These are phyloP conservation scores for Taenaris catops DNA, from an alignment of 2,888 invertebrate species.

Conservation along the genomic window DNA sequence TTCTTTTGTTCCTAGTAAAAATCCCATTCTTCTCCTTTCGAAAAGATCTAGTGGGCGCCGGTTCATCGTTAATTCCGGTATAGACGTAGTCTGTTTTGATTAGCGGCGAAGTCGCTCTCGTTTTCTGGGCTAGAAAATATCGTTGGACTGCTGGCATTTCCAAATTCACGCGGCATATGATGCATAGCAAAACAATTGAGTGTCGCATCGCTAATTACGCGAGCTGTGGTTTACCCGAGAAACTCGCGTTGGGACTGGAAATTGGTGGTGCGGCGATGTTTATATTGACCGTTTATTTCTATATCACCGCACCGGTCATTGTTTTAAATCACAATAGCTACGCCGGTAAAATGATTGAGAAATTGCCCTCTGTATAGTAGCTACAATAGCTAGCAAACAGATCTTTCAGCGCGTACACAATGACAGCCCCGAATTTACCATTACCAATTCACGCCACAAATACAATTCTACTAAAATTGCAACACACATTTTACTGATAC, in stretches of 20 bases:
- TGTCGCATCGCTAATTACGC: conserved; percentile 39
- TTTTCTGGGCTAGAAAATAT: conserved; percentile 36
- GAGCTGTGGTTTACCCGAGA: conserved; percentile 35
- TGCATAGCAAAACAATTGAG: conserved; percentile 36
- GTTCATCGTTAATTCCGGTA: conserved; percentile 33
- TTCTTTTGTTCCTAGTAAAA: not conserved
- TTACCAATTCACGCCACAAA: too few relatives aligned
- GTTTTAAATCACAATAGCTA: conserved; percentile 50
- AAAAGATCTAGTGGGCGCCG: conserved; percentile 29
- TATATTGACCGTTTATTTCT: conserved; percentile 58
- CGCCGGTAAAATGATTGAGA: conserved; percentile 44
- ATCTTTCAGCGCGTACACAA: too few relatives aligned
- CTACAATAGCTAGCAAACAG: too few relatives aligned
- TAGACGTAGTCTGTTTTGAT: conserved; percentile 36
- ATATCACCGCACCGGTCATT: conserved; percentile 40
- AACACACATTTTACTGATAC: too few relatives aligned
- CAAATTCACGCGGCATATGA: conserved; percentile 36
- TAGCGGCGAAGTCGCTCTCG: conserved; percentile 35
- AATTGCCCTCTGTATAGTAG: conserved; percentile 42
- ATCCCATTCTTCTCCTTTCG: too few relatives aligned
- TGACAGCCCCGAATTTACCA: too few relatives aligned
- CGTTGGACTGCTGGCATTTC: conserved; percentile 37
- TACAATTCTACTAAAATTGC: too few relatives aligned
- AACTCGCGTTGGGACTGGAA: conserved; percentile 44
- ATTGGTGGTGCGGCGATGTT: conserved; percentile 41